Base-by-base conservation (phyloP, 2,113 vertebrate genomes). In the Odontophorus gujanensis region DNA sequence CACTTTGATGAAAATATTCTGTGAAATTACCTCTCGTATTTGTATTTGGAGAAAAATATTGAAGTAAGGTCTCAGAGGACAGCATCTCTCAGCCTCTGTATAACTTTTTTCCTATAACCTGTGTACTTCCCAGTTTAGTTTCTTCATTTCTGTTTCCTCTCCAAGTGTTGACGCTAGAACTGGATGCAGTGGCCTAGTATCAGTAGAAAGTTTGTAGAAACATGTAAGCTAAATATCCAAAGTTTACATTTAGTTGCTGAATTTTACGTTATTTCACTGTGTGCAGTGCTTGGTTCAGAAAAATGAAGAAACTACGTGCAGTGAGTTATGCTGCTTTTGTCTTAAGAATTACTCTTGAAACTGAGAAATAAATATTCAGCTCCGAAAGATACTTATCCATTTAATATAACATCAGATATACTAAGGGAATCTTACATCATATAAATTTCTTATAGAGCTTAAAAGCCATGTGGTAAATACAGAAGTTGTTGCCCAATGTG, bases 401-500 rank as follows among this genome's bases (percentile, higher is more conserved):
- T 95, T 87, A 80, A 57, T 57, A 18, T 57, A 32, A 57, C 30
- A 57, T 57, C 53, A 57, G 28, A 19, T 57, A 32, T 32, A 32
- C 30, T 32, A 11, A 57, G 32, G 40, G 73, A 76, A 73, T 62
- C 90, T 82, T 90, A 76, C 90, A 90, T 6, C 51, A 6, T 72
- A 47, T 57, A 28, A 75, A 79, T 71, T 61, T 94, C 57, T 26
- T 4, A 17, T 26, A 63, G 47, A 89, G 11, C 32, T 45, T 86
- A 81, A 80, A 76, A 94, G 7, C 42, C 85, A 6, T 61, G 21
- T 84, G 63, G 59, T 53, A 80, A 61, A 65, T 57, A 87, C 50
- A 91, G 69, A 71, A 80, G 9, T 45, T 91, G 83, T 58, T 89
- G n/a, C 40, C 53, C 85, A 87, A 32, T 69, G 69, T 76, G 82